phyloP scores from a whole-genome alignment of 2,113 vertebrate species.

The Percina caprodes region DNA sequence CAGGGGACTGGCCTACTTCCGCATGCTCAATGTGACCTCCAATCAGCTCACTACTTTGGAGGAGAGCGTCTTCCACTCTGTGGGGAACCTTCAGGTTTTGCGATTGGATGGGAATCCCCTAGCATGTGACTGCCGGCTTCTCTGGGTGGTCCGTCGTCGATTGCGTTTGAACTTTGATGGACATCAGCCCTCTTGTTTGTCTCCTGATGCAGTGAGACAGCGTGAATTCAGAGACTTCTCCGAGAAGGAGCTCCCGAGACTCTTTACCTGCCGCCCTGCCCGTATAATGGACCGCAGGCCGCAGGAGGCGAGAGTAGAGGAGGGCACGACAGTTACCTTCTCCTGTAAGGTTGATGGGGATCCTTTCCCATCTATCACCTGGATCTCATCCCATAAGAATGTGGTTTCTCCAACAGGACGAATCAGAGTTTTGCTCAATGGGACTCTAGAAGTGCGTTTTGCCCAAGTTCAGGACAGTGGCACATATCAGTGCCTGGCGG shows the following conservation, averaged over 20 bases:
- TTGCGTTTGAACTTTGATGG: conserved; percentile 85
- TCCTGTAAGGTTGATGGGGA: conserved; percentile 90
- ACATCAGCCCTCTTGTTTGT: conserved; percentile 85
- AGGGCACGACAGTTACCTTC: conserved; percentile 84
- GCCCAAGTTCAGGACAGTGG: conserved; percentile 88
- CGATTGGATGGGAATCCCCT: conserved; percentile 89
- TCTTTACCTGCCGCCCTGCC: conserved; percentile 88
- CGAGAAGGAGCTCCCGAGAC: conserved; percentile 82
- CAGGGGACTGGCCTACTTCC: conserved; percentile 87
- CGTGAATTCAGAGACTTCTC: conserved; percentile 87
- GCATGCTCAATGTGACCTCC: conserved; percentile 88
- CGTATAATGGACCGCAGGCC: conserved; percentile 81
- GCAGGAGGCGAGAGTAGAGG: conserved; percentile 83
- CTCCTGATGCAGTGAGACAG: conserved; percentile 78
- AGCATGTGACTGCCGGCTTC: conserved; percentile 90
- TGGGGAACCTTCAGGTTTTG: conserved; percentile 87
- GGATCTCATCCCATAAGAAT: conserved; percentile 85
- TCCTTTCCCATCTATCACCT: conserved; percentile 85
- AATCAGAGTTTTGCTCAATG: conserved; percentile 85
- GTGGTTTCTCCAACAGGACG: conserved; percentile 80
- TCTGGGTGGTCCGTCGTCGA: conserved; percentile 88
- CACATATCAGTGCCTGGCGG: conserved; percentile 86
- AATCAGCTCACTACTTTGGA: conserved; percentile 89
- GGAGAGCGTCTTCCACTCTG: conserved; percentile 88
- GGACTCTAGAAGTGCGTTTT: conserved; percentile 88